Evolutionary conservation across 2,797 vertebrate species (phyloP).

Genomic region (Tauraco hartlaubi): DNA sequence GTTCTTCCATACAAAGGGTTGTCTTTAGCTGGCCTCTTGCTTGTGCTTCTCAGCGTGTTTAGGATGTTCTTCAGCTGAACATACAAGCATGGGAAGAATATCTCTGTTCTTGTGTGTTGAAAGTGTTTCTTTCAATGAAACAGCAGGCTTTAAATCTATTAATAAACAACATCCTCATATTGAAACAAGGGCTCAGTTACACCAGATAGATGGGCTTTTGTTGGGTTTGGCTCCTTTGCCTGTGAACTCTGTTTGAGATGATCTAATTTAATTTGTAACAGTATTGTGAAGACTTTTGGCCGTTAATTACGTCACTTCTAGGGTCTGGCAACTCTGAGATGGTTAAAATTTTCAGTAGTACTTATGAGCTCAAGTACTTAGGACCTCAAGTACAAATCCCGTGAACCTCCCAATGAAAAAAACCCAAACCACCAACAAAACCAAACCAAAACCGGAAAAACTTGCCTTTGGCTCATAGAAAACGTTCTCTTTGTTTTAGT

Average conservation of each 20-base stretch:
- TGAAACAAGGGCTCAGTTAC: not conserved
- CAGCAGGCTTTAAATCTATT: not conserved
- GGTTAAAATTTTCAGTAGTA: not conserved
- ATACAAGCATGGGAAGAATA: not conserved
- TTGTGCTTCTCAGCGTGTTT: not conserved
- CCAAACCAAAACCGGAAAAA: not conserved
- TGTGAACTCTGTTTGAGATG: not conserved
- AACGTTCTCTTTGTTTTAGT: not conserved
- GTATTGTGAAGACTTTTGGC: not conserved
- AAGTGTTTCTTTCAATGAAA: not conserved
- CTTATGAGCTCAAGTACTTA: not conserved
- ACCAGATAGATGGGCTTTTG: not conserved
- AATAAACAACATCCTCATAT: not conserved
- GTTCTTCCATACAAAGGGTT: not conserved
- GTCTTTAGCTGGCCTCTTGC: not conserved
- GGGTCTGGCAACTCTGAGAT: not conserved
- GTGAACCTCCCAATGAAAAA: not conserved
- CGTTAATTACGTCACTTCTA: not conserved
- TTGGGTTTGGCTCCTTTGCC: not conserved
- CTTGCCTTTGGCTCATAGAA: not conserved
- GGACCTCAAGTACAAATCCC: not conserved
- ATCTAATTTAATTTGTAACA: not conserved
- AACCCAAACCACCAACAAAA: no score
- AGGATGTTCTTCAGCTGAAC: not conserved
- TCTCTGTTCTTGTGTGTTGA: not conserved